Conservation (phyloP, 1,140 invertebrate species). For the Brachionus rubens region DNA sequence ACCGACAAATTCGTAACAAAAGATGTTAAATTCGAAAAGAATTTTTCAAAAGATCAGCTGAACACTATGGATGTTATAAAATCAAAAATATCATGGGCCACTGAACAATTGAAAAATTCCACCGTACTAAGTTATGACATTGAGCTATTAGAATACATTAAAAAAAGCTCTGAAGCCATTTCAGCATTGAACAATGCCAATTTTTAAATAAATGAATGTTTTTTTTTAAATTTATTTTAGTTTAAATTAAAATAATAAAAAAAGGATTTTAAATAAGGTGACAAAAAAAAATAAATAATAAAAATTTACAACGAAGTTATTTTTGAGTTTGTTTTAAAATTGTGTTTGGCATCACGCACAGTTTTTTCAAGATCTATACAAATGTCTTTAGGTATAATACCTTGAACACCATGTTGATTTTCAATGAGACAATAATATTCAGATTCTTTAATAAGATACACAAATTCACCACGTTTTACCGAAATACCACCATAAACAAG, state of each 20-base stretch:
- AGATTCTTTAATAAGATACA: background rate
- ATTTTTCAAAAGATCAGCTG: background rate
- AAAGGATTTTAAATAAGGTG: background rate
- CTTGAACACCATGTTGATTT: constrained; percentile 15
- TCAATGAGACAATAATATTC: constrained; percentile 2
- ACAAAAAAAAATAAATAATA: background rate
- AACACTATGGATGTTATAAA: background rate
- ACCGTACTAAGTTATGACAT: constrained; percentile 6
- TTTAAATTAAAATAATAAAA: background rate
- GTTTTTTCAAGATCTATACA: constrained; percentile 27
- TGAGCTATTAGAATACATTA: background rate
- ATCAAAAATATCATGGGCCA: constrained; percentile 12
- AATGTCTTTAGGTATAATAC: constrained; percentile 11
- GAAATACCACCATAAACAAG: background rate
- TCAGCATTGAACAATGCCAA: background rate
- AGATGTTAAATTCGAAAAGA: background rate
- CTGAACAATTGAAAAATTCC: constrained; percentile 5
- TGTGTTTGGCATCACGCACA: background rate
- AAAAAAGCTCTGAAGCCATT: constrained; percentile 23
- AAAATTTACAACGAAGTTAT: constrained; percentile 4
- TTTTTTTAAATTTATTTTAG: constrained; percentile 1
- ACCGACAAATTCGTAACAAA: background rate
- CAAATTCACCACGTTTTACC: background rate
- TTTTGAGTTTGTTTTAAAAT: background rate
- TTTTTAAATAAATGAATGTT: background rate